Evolutionary conservation across 2,888 invertebrate species (phyloP).

Genomic region (Pristionchus maxplancki): DNA sequence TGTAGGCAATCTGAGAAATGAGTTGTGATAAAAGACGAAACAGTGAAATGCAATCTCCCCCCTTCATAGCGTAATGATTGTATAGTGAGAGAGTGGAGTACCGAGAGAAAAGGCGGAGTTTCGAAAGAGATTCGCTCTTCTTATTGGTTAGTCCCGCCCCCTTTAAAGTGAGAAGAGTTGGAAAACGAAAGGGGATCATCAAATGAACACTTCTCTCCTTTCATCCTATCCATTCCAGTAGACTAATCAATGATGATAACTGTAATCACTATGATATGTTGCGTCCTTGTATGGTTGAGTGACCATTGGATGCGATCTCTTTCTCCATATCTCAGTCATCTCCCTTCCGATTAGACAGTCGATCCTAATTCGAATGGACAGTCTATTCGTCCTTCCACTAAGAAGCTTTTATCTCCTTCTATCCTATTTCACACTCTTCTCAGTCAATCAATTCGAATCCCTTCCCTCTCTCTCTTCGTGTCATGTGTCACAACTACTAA

Average conservation of each 20-base stretch:
- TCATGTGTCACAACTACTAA: slow-evolving; percentile 40
- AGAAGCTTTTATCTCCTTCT: slow-evolving; percentile 29
- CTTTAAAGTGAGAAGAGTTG: slow-evolving; percentile 15
- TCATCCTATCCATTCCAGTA: slow-evolving; percentile 1
- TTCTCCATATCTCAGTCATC: slow-evolving; percentile 20
- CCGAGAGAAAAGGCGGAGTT: slow-evolving; percentile 38
- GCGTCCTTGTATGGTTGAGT: slow-evolving; percentile 31
- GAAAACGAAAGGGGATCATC: slow-evolving; percentile 3
- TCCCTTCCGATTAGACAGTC: slow-evolving; percentile 13
- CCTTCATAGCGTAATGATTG: slow-evolving; percentile 50
- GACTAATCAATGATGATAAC: not conserved
- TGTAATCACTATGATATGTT: slow-evolving; percentile 19
- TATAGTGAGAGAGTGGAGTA: slow-evolving; percentile 42
- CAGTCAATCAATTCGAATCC: slow-evolving; percentile 29
- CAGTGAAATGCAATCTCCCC: slow-evolving; percentile 38
- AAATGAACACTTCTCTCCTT: slow-evolving; percentile 7
- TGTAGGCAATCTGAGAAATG: slow-evolving; percentile 7
- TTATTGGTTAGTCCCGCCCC: slow-evolving; percentile 38
- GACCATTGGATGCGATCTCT: slow-evolving; percentile 35
- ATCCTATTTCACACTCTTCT: slow-evolving; percentile 29
- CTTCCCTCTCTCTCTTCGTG: slow-evolving; percentile 3
- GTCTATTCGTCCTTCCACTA: not conserved
- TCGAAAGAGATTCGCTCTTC: not conserved
- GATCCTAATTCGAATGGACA: slow-evolving; percentile 50
- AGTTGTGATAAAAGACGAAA: slow-evolving; percentile 46